A percentile compares a stretch with the other conserved stretches of the same genome.
Evolutionary conservation across 2,113 vertebrate species (phyloP).

Genomic region (Rana temporaria): DNA sequence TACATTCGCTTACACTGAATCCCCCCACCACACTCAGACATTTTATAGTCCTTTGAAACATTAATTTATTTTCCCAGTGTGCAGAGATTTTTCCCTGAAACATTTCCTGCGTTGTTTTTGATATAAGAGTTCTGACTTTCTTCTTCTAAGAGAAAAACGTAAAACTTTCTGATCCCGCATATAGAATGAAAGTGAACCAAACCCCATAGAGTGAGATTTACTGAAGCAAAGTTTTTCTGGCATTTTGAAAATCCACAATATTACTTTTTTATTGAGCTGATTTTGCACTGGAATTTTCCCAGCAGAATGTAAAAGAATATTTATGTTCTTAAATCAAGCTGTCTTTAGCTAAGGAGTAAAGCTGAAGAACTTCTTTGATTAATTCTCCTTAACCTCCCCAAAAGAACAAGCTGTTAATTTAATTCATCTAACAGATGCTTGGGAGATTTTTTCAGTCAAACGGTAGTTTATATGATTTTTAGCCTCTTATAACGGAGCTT

Average conservation of each 20-base stretch:
- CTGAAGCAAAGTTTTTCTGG: constrained; percentile 39
- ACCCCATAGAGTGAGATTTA: constrained; percentile 33
- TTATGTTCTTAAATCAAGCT: constrained; percentile 54
- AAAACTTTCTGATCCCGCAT: not conserved
- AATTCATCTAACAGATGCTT: constrained; percentile 52
- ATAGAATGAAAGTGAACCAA: constrained; percentile 16
- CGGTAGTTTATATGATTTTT: constrained; percentile 38
- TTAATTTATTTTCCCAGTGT: constrained; percentile 8
- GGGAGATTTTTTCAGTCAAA: constrained; percentile 22
- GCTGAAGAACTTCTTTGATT: constrained; percentile 49
- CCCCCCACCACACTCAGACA: not conserved
- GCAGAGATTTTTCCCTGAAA: constrained; percentile 15
- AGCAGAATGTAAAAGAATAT: constrained; percentile 49
- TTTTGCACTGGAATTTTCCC: constrained; percentile 51
- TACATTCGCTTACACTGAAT: not conserved
- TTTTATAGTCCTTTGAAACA: not conserved
- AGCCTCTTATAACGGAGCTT: constrained; percentile 30
- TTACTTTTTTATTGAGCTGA: constrained; percentile 53
- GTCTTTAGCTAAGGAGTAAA: constrained; percentile 47
- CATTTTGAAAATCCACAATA: constrained; percentile 47
- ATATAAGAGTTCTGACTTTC: not conserved
- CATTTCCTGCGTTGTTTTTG: not conserved
- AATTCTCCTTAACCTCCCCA: constrained; percentile 51
- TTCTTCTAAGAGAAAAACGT: constrained; percentile 5
- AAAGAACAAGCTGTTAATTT: constrained; percentile 49